Evolutionary conservation across 2,797 vertebrate genomes (phyloP).

Genomic region (Australoheros facetus): DNA sequence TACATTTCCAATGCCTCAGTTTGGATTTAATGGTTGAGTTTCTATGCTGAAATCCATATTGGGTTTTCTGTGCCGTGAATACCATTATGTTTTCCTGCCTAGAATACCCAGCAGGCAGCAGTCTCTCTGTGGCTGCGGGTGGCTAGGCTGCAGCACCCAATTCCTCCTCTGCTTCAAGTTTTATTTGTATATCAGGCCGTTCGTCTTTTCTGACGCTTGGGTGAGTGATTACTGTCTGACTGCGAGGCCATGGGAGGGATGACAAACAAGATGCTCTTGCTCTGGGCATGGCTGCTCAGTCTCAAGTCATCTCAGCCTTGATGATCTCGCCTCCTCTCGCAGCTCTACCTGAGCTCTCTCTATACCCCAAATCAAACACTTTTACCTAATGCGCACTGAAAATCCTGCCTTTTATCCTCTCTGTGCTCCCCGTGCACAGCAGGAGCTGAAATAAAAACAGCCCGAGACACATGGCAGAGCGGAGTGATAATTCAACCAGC

Average conservation of each 20-base stretch:
- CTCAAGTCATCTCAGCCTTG: conserved; percentile 32
- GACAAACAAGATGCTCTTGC: conserved; percentile 58
- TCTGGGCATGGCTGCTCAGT: conserved; percentile 31
- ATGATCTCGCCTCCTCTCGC: conserved; percentile 27
- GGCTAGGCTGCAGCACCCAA: conserved; percentile 27
- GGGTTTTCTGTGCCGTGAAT: conserved; percentile 56
- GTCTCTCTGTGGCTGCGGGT: conserved; percentile 21
- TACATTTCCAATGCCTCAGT: conserved; percentile 44
- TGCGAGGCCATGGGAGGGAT: conserved; percentile 44
- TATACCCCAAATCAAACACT: conserved; percentile 57
- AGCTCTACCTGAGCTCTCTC: conserved; percentile 42
- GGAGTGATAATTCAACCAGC: conserved; percentile 53
- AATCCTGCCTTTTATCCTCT: conserved; percentile 63
- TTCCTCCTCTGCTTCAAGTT: conserved; percentile 20
- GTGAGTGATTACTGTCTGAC: conserved; percentile 56
- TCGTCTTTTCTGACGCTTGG: conserved; percentile 28
- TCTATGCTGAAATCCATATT: conserved; percentile 64
- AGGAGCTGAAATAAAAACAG: conserved; percentile 54
- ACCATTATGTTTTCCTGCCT: conserved; percentile 41
- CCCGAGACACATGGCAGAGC: conserved; percentile 41
- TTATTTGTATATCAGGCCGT: conserved; percentile 11
- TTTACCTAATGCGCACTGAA: conserved; percentile 58
- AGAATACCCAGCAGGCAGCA: conserved; percentile 49
- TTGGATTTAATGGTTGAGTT: conserved; percentile 64
- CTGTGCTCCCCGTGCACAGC: conserved; percentile 35